Evolutionary conservation across 2,888 invertebrate genomes (phyloP), one percentile per base, ranked within the genome.

Genomic region (Pachydiplax longipennis): DNA sequence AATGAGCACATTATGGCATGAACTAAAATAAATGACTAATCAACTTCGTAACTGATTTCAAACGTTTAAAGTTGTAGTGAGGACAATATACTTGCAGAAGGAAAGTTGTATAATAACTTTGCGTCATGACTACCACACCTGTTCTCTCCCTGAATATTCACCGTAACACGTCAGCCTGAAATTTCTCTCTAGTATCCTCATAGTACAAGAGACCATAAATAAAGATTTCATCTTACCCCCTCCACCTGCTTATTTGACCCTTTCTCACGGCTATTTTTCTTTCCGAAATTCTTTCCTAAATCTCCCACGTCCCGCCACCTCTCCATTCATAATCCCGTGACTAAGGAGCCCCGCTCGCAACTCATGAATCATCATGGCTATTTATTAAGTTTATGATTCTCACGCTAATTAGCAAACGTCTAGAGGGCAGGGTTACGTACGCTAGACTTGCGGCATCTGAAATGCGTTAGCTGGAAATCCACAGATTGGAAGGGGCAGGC

Each of bases 321-420:
- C 87, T 35, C n/a, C 22, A 61, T 73, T 73, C 31, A 31, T 31
- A 73, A 73, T 73, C 61, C 58, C 61, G 25, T 35, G 35, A 31
- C 25, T 25, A 58, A 83, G 44, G 53, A 48, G 53, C 58, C 8
- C 6, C 1, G 31, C 87, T 61, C 87, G 37, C 87, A 61, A 61
- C 61, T 87, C 87, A 87, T 87, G 87, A 61, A 87, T 87, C 61
- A 87, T 37, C 87, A 65, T 61, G n/a, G 87, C 87, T 87, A 87
- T 87, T 87, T 87, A 87, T 87, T 87, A 87, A 61, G 87, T 87
- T 87, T 87, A 87, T 87, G 37, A 61, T 87, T 87, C 87, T 83
- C 53, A 31, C 87, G 61, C 87, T 87, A 87, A 87, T 87, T 87
- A 87, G 87, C 87, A 37, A 61, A 58, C 58, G 61, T 87, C 87